Evolutionary conservation across 1,140 invertebrate genomes (phyloP).

Genomic region (Babylonia areolata): DNA sequence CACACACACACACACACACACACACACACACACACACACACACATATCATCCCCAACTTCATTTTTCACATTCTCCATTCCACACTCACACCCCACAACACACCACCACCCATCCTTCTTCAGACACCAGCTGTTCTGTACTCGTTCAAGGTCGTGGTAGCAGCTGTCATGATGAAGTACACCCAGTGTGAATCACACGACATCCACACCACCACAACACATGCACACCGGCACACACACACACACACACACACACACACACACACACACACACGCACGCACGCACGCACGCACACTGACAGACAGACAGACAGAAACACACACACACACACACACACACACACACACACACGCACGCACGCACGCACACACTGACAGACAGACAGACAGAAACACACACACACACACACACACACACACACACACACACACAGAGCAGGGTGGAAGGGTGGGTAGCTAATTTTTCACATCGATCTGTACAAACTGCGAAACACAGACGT

Average conservation of each 20-base stretch:
- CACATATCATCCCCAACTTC: background rate
- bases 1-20: too few species aligned
- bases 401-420: background rate
- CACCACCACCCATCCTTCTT: too few species aligned
- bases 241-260: slow-evolving; percentile 11
- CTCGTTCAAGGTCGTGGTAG: too few species aligned
- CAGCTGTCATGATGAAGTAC: too few species aligned
- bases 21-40: background rate
- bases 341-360: background rate
- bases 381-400: background rate
- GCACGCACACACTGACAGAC: background rate
- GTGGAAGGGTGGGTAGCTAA: too few species aligned
- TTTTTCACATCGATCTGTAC: too few species aligned
- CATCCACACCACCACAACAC: background rate
- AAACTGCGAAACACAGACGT: too few species aligned
- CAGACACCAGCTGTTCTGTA: too few species aligned
- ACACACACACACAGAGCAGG: too few species aligned
- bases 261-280: background rate
- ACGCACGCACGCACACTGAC: background rate
- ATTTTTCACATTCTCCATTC: too few species aligned
- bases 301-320: background rate
- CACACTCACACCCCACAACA: too few species aligned
- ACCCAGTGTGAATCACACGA: too few species aligned
- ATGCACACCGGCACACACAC: background rate
- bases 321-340: background rate